Percentiles rank a stretch among this genome's conserved stretches.
These are phyloP conservation scores for Styela clava DNA, from an alignment of 23 tunicate genomes.

Conservation along the genomic window DNA sequence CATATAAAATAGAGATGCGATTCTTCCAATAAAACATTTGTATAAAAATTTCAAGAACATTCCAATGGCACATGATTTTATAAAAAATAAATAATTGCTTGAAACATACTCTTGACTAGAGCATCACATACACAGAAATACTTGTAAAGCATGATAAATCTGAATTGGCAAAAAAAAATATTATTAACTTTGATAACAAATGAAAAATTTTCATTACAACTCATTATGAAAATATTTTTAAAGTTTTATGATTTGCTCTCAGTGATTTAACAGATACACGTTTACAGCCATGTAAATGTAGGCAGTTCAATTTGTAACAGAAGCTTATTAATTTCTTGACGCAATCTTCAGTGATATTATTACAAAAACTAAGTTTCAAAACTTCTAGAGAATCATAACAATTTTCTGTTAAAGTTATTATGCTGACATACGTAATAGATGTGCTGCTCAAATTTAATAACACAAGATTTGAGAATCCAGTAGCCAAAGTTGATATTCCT, in stretches of 20 bases:
- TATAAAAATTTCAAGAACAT: no score
- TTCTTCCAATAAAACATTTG: no score
- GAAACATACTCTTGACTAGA: no score
- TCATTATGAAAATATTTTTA: neutral
- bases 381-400: slow-evolving; percentile 16
- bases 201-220: no score
- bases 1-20: no score
- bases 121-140: no score
- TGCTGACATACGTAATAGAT: slow-evolving; percentile 32
- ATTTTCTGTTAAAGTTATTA: slow-evolving; percentile 24
- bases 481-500: slow-evolving; percentile 35
- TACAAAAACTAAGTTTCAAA: slow-evolving; percentile 70
- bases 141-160: no score
- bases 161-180: no score
- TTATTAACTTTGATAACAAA: no score
- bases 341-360: slow-evolving; percentile 46
- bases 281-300: slow-evolving; percentile 73
- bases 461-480: slow-evolving; percentile 2
- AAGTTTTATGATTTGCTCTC: neutral
- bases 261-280: slow-evolving; percentile 11
- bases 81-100: no score
- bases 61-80: no score
- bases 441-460: slow-evolving; percentile 60
- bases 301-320: slow-evolving; percentile 19
- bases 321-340: slow-evolving; percentile 32